Conservation (phyloP, 1,140 invertebrate genomes). For the Philotrypesis tridentata region DNA sequence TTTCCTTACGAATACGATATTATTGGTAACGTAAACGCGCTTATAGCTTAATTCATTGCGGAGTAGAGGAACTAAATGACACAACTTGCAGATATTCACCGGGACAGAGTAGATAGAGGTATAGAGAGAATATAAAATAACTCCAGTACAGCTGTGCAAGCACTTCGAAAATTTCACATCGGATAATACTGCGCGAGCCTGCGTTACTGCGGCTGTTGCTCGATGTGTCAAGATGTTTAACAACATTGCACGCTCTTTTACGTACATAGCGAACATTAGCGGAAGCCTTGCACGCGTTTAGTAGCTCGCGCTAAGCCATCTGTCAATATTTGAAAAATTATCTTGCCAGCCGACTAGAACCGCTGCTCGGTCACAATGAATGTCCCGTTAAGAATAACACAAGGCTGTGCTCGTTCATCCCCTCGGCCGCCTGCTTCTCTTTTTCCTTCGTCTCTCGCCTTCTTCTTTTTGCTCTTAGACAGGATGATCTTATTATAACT, state of each 20-base stretch:
- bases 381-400: conserved; percentile 22
- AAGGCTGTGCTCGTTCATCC: background rate
- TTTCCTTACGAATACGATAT: no score
- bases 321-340: conserved; percentile 45
- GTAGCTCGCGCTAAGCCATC: background rate
- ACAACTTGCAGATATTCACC: no score
- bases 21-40: no score
- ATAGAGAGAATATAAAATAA: background rate
- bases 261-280: background rate
- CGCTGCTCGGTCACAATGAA: background rate
- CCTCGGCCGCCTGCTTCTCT: background rate
- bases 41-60: no score
- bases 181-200: background rate
- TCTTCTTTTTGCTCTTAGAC: background rate
- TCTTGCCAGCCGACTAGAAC: background rate
- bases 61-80: no score
- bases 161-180: background rate
- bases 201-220: background rate
- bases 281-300: background rate
- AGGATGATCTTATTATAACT: conserved; percentile 48
- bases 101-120: no score
- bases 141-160: background rate
- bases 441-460: background rate
- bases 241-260: background rate
- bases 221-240: conserved; percentile 13